These are phyloP conservation scores for Neoscelio sp. DNA, from an alignment of 2,888 invertebrate genomes.

Conservation along the genomic window DNA sequence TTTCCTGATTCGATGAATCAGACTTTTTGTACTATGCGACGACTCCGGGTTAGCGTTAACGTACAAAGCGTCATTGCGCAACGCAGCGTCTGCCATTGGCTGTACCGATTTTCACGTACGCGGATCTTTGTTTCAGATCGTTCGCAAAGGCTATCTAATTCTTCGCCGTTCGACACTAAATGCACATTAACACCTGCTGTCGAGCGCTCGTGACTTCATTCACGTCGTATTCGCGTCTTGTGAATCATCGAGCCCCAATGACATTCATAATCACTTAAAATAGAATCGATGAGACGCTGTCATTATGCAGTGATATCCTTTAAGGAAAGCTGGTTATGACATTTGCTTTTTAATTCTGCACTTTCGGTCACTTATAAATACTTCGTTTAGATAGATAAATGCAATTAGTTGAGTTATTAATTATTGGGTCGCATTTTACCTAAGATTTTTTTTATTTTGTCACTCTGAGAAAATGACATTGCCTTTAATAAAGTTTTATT, in stretches of 20 bases:
- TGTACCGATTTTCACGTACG: slow-evolving; percentile 25
- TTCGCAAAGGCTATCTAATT: slow-evolving; percentile 39
- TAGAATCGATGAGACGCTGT: slow-evolving; percentile 30
- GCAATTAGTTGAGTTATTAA: no score
- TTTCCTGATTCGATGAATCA: slow-evolving; percentile 59
- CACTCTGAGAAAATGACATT: no score
- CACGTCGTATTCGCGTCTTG: slow-evolving; percentile 7
- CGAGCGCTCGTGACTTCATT: background rate
- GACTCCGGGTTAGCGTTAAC: slow-evolving; percentile 17
- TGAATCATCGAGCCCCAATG: slow-evolving; percentile 34
- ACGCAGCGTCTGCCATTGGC: slow-evolving; percentile 13
- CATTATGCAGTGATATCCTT: slow-evolving; percentile 27
- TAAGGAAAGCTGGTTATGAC: no score
- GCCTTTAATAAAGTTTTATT: no score
- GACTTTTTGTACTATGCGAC: slow-evolving; percentile 28
- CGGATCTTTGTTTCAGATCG: slow-evolving; percentile 29
- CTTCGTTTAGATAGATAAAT: no score
- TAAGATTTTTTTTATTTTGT: no score
- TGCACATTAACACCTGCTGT: slow-evolving; percentile 52
- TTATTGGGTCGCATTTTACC: no score
- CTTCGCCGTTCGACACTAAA: slow-evolving; percentile 25
- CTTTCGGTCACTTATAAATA: no score
- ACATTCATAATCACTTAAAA: slow-evolving; percentile 38
- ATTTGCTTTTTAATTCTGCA: no score
- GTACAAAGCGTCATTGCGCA: slow-evolving; percentile 41